phyloP scores from a whole-genome alignment of 53 echinoderm and acorn worm species.

The Zoroaster sp. region DNA sequence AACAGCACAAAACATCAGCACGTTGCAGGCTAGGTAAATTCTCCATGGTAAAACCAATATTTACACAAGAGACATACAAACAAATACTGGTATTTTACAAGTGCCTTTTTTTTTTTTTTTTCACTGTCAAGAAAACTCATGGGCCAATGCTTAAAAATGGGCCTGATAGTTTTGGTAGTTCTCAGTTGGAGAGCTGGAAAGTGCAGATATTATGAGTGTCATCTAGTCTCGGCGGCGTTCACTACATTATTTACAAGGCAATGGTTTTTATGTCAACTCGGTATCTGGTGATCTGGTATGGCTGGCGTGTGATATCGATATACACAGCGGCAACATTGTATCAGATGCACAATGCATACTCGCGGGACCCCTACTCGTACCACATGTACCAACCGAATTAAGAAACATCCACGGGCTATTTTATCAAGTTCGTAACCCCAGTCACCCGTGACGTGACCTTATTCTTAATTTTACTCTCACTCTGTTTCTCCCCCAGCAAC shows the following conservation, averaged over 20 bases:
- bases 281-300: neutral
- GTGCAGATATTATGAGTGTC: no score
- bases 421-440: slow-evolving; percentile 55
- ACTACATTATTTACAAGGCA: neutral
- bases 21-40: no score
- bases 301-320: slow-evolving; percentile 15
- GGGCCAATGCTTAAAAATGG: no score
- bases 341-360: neutral
- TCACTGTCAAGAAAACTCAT: no score
- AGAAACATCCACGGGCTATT: slow-evolving; percentile 36
- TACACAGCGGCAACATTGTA: slow-evolving; percentile 30
- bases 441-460: slow-evolving; percentile 56
- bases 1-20: no score
- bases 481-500: neutral
- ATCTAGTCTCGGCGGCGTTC: neutral
- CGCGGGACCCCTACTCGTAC: neutral
- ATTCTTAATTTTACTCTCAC: slow-evolving; percentile 15
- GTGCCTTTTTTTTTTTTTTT: no score
- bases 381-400: slow-evolving; percentile 32
- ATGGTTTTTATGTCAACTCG: neutral
- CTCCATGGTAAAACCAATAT: no score
- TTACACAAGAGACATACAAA: no score
- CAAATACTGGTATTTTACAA: no score
- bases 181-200: no score
- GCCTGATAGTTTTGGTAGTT: no score